These are phyloP conservation scores for Apodemus speciosus DNA, from an alignment of 2,113 vertebrate species.

Conservation along the genomic window DNA sequence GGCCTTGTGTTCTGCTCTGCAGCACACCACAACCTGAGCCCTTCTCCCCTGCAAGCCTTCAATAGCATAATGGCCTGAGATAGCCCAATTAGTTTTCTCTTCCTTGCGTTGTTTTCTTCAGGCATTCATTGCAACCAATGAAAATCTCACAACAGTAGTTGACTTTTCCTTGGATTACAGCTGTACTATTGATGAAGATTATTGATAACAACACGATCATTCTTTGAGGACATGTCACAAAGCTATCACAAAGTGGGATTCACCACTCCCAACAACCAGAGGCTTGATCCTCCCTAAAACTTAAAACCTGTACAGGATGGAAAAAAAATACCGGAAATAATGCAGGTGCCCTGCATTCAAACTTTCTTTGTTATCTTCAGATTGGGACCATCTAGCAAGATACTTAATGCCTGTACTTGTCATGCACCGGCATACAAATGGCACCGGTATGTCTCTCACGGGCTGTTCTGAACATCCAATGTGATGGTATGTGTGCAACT, in stretches of 20 bases:
- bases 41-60: not conserved
- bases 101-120: not conserved
- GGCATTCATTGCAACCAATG: too few species aligned
- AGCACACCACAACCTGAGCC: too few species aligned
- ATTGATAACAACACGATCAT: not conserved
- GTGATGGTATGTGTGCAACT: not conserved
- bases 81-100: not conserved
- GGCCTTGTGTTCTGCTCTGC: not conserved
- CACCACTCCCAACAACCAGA: not conserved
- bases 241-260: not conserved
- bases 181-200: not conserved
- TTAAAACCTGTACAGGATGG: not conserved
- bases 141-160: not conserved
- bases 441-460: not conserved
- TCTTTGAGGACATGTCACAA: not conserved
- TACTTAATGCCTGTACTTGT: not conserved
- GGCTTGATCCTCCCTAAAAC: not conserved
- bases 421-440: accelerated
- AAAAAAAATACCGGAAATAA: not conserved
- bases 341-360: not conserved
- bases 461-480: not conserved
- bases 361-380: not conserved
- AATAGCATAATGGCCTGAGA: not conserved
- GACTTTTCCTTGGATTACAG: not conserved
- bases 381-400: not conserved